Conservation (phyloP, 2,888 invertebrate genomes). For the Andrena bucephala region DNA sequence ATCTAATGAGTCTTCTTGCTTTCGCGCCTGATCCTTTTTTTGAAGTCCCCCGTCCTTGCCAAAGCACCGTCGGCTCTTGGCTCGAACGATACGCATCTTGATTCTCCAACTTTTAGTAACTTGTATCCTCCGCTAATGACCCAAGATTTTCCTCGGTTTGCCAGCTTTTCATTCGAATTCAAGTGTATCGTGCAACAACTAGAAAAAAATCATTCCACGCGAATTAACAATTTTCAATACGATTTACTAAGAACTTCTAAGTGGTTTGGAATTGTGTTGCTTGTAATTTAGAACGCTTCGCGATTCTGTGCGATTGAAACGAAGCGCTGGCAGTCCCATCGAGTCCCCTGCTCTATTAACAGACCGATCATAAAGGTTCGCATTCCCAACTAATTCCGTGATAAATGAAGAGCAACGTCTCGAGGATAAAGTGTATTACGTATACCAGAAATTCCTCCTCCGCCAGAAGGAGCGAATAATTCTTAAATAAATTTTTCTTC, state of each 20-base stretch:
- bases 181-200: neutral
- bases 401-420: neutral
- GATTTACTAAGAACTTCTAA: neutral
- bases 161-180: neutral
- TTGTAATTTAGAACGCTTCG: neutral
- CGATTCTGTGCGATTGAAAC: neutral
- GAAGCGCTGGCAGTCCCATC: constrained; percentile 18
- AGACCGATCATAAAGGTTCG: constrained; percentile 23
- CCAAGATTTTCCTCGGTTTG: neutral
- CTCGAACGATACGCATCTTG: constrained; percentile 15
- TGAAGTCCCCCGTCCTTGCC: constrained; percentile 18
- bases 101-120: constrained; percentile 13
- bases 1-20: constrained; percentile 67
- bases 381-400: neutral
- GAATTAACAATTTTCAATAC: constrained; percentile 25
- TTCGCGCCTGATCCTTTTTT: constrained; percentile 36
- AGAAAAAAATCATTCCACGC: neutral
- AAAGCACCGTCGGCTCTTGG: neutral
- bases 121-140: constrained; percentile 3
- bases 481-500: constrained; percentile 60
- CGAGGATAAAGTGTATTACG: neutral
- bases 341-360: constrained; percentile 1
- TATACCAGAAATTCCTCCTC: constrained; percentile 4
- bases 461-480: constrained; percentile 33
- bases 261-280: neutral